Evolutionary conservation across 2,113 vertebrate species (phyloP), one percentile per base, ranked within the genome.

Genomic region (Ceuthmochares aereus): DNA sequence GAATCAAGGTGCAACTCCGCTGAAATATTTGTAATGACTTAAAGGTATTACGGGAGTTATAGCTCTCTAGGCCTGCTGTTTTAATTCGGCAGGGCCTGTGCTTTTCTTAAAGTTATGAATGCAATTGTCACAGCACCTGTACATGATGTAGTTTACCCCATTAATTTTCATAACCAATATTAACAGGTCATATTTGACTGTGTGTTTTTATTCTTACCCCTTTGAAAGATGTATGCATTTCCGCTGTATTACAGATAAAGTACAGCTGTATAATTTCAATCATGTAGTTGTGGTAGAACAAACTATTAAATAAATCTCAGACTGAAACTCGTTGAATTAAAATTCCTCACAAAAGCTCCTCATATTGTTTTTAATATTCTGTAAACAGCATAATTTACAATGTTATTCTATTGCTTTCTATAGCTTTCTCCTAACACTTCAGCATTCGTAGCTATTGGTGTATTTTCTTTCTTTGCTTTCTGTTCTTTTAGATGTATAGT

Each of bases 81-180:
- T 91, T 86, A 93, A 89, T 90, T 94, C 73, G 69, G 40, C 30
- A 69, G 32, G 49, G 27, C 17, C 76, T 42, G 10, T 75, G 56
- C 12, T 89, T 90, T 96, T 51, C 81, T 60, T 72, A 34, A 94
- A 52, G 76, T 64, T 92, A 75, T 34, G 60, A 64, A 36, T 29
- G 30, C 43, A 81, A 40, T 74, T 72, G 76, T 59, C 76, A 76
- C 52, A 89, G 62, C 54, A 54, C 22, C 55, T 83, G 77, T 92
- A 66, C 40, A 58, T 84, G 66, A 87, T 32, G 23, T 62, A 68
- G 43, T 64, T 78, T 79, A 79, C 62, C 76, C 58, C 27, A 42
- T 89, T 90, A 75, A 68, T 95, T 96, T 91, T 90, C 20, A 60
- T 90, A 90, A 93, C 32, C 14, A 77, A 84, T 15, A 32, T 79